Conservation (phyloP, 2,888 invertebrate species). For the Phytoseiulus persimilis region DNA sequence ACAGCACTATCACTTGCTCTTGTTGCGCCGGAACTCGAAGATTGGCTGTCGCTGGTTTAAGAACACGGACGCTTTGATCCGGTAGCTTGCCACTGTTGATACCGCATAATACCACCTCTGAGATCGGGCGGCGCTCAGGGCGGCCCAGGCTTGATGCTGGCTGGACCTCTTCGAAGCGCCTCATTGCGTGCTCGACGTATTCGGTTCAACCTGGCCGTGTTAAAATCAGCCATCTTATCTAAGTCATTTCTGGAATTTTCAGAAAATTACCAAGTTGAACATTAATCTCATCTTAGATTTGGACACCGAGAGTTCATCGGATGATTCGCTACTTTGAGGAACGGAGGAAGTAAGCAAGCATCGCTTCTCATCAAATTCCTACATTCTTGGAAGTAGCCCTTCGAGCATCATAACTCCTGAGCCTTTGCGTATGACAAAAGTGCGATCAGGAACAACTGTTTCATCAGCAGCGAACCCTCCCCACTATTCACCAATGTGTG, state of each 20-base stretch:
- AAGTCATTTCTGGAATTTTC: background rate
- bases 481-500: background rate
- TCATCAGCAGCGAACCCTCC: background rate
- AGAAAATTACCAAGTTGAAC: background rate
- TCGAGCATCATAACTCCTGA: background rate
- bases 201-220: too few relatives aligned
- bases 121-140: too few relatives aligned
- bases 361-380: background rate
- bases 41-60: background rate
- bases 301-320: background rate
- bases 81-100: background rate
- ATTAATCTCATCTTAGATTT: background rate
- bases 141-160: too few relatives aligned
- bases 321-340: background rate
- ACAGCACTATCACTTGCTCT: background rate
- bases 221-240: too few relatives aligned
- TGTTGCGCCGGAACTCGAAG: background rate
- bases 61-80: background rate
- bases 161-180: too few relatives aligned
- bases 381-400: background rate
- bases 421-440: too few relatives aligned
- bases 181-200: too few relatives aligned
- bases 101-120: background rate
- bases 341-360: background rate
- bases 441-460: too few relatives aligned